phyloP scores from a whole-genome alignment of 2,797 vertebrate species.

The Xerus rutilus region DNA sequence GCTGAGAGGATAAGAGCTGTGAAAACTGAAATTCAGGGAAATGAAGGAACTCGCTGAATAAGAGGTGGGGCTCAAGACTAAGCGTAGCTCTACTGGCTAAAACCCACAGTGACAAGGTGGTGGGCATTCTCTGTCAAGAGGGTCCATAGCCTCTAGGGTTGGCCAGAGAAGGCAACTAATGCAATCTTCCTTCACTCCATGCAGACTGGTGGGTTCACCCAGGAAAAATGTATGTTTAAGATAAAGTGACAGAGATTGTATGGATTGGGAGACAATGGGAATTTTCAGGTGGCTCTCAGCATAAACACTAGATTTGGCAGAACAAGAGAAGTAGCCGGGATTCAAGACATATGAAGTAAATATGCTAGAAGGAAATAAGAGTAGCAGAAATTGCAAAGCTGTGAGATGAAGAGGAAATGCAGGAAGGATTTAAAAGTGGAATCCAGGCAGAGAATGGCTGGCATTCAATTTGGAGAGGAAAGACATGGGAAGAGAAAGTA shows the following conservation, averaged over 20 bases:
- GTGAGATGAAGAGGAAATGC: background rate
- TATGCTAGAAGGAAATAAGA: background rate
- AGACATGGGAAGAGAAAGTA: background rate
- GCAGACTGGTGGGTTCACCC: background rate
- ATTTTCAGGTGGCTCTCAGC: background rate
- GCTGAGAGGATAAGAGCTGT: background rate
- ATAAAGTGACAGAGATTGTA: background rate
- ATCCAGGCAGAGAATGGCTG: background rate
- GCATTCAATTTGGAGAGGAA: background rate
- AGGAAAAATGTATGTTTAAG: background rate
- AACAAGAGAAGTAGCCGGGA: background rate
- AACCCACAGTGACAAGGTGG: background rate
- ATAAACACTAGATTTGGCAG: background rate
- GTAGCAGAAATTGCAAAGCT: background rate
- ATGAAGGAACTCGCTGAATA: background rate
- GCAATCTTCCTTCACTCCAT: rapidly evolving
- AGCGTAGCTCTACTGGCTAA: background rate
- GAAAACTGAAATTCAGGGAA: background rate
- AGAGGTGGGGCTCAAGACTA: background rate
- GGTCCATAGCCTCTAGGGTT: background rate
- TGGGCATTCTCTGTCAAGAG: rapidly evolving
- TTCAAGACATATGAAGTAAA: background rate
- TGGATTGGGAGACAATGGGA: background rate
- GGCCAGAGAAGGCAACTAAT: background rate
- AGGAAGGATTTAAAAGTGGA: background rate